Evolutionary conservation across 2,113 vertebrate genomes (phyloP).

Genomic region (Caloenas nicobarica): DNA sequence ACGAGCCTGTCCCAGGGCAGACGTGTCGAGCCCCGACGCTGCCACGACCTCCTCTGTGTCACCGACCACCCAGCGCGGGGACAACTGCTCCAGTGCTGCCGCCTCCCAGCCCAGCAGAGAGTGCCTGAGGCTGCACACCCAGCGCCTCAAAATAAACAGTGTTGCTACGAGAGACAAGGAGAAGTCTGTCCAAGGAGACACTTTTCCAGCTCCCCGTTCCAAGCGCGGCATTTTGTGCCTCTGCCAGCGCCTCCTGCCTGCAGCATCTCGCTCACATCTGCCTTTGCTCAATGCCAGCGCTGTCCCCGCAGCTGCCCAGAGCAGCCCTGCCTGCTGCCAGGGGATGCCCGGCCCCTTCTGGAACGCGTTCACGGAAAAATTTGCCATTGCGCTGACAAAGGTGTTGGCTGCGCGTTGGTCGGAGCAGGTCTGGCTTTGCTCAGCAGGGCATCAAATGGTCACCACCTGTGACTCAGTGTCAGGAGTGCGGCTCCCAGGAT

Average conservation of each 20-base stretch:
- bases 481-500: accelerated
- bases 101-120: not conserved
- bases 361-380: accelerated
- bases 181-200: not conserved
- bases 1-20: accelerated
- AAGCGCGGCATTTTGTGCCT: not conserved
- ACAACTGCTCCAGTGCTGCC: accelerated
- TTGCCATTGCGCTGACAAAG: not conserved
- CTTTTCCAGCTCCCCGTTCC: not conserved
- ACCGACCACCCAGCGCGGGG: accelerated
- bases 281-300: not conserved
- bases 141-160: not conserved
- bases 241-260: not conserved
- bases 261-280: not conserved
- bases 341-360: not conserved
- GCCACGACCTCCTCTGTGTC: accelerated
- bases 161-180: slow-evolving; percentile 22
- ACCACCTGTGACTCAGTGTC: not conserved
- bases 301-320: not conserved
- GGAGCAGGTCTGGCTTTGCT: not conserved
- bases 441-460: not conserved
- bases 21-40: not conserved
- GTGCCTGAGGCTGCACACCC: not conserved
- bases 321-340: not conserved
- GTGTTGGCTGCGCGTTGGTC: not conserved